Conservation (phyloP, 2,888 invertebrate species). For the Drosophila meridiana region DNA sequence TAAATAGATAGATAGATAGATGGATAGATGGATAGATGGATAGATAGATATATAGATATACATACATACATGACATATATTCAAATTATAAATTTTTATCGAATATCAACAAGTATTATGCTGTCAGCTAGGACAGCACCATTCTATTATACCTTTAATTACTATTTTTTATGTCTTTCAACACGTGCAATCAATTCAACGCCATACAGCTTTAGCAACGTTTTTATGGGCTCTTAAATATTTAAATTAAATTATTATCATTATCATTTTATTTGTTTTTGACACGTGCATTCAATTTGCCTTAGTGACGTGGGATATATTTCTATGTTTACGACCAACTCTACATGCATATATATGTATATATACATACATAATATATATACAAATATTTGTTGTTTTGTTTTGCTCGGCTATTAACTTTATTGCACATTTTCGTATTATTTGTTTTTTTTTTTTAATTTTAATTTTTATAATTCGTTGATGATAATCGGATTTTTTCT, state of each 20-base stretch:
- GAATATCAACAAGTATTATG: neutral
- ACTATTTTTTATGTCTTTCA: conserved; percentile 1
- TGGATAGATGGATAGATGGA: neutral
- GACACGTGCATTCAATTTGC: conserved; percentile 55
- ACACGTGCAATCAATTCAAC: neutral
- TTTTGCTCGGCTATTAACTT: conserved; percentile 16
- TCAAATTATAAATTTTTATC: neutral
- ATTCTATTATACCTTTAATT: neutral
- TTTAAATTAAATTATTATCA: neutral
- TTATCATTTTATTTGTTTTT: conserved; percentile 4
- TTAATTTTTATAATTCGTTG: conserved; percentile 5
- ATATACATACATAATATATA: conserved; percentile 3
- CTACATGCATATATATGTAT: neutral
- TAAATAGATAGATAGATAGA: neutral
- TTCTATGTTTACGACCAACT: neutral
- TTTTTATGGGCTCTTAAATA: neutral
- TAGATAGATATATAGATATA: neutral
- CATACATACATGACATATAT: too few relatives aligned
- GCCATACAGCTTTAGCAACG: neutral
- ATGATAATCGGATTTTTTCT: conserved; percentile 22
- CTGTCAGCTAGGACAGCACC: neutral
- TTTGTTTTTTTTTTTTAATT: neutral
- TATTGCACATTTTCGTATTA: conserved; percentile 3
- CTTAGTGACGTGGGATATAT: neutral
- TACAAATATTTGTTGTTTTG: neutral